A percentile compares a stretch with the other conserved stretches of the same genome.
These are phyloP conservation scores for Cephalotes varians DNA, from an alignment of 2,888 invertebrate species.

Conservation along the genomic window DNA sequence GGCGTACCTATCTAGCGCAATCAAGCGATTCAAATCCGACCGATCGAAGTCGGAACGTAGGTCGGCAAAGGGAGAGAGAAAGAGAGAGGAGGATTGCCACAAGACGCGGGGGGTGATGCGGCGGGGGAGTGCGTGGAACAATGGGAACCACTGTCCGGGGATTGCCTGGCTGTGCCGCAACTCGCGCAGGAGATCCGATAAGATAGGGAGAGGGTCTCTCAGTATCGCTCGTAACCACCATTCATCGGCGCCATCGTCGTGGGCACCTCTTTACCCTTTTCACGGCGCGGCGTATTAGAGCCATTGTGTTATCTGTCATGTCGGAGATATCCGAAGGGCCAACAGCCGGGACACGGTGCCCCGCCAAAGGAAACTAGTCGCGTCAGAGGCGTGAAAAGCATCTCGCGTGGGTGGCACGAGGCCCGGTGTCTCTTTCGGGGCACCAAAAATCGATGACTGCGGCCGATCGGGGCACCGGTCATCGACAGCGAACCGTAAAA, in stretches of 20 bases:
- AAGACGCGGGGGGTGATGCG: conserved; percentile 37
- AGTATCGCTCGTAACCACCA: conserved; percentile 67
- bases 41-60: conserved; percentile 34
- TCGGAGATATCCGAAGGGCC: conserved; percentile 81
- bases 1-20: conserved; percentile 52
- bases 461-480: not conserved
- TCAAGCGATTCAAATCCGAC: conserved; percentile 26
- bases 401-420: conserved; percentile 81
- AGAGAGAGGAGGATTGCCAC: conserved; percentile 20
- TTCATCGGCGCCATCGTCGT: conserved; percentile 79
- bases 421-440: conserved; percentile 53
- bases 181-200: conserved; percentile 81
- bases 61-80: conserved; percentile 24
- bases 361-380: conserved; percentile 78
- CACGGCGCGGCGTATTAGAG: conserved; percentile 81
- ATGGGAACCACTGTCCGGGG: conserved; percentile 80
- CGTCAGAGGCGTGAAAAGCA: conserved; percentile 82
- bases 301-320: conserved; percentile 84
- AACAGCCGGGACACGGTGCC: conserved; percentile 75
- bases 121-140: conserved; percentile 72
- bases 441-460: conserved; percentile 63
- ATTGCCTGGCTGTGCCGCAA: conserved; percentile 72
- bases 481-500: not conserved
- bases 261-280: conserved; percentile 80
- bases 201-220: conserved; percentile 76